Conservation (phyloP, 2,888 invertebrate species). For the Dinocampus coccinellae region DNA sequence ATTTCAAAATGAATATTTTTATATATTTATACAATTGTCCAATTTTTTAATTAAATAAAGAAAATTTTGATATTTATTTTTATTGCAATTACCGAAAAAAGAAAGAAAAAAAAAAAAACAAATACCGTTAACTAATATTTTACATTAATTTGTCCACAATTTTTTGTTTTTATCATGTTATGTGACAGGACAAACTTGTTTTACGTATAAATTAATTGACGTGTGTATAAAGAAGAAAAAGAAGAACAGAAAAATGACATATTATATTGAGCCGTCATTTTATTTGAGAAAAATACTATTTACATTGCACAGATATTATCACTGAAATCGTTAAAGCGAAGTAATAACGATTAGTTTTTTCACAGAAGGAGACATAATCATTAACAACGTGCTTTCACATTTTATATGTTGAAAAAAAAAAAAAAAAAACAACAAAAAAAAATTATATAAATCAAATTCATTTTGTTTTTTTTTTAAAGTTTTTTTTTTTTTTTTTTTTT, state of each 20-base stretch:
- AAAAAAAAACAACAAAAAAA: too few species aligned
- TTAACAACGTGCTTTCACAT: conserved; percentile 21
- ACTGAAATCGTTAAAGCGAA: conserved; percentile 48
- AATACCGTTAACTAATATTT: not conserved
- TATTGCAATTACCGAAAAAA: too few species aligned
- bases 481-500: too few species aligned
- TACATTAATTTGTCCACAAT: not conserved
- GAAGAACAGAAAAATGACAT: not conserved
- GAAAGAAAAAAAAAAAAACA: not conserved
- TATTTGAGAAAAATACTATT: conserved; percentile 66
- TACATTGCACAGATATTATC: conserved; percentile 64
- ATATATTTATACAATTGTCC: not conserved
- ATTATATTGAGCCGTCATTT: conserved; percentile 51
- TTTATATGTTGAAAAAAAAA: not conserved
- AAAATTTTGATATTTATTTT: too few species aligned
- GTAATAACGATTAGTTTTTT: conserved; percentile 37
- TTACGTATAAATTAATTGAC: not conserved
- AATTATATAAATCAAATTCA: not conserved
- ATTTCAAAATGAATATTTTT: too few species aligned
- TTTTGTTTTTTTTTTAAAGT: too few species aligned
- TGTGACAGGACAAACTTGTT: not conserved
- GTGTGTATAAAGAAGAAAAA: not conserved
- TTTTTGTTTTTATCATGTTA: not conserved
- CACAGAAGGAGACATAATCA: conserved; percentile 22
- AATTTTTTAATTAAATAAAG: too few species aligned